Evolutionary conservation across 2,888 invertebrate genomes (phyloP).

Genomic region (Eupithecia vulgata): DNA sequence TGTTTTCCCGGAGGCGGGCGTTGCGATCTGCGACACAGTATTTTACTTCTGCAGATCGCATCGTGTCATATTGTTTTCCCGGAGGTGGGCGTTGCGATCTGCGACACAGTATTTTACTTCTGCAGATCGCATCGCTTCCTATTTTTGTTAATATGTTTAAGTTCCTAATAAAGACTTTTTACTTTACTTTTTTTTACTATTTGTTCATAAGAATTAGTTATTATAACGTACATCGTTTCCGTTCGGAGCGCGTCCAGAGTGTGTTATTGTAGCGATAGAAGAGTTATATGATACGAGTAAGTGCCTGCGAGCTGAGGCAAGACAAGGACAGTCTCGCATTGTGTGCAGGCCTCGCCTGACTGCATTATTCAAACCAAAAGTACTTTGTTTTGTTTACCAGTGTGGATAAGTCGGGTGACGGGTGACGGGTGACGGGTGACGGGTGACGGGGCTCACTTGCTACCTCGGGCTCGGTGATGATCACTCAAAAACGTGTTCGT

Average conservation of each 20-base stretch:
- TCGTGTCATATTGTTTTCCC: too few relatives aligned
- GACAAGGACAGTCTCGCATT: slow-evolving; percentile 80
- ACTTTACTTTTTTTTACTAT: too few relatives aligned
- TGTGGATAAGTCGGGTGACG: slow-evolving; percentile 73
- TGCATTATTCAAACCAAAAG: slow-evolving; percentile 80
- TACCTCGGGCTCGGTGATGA: slow-evolving; percentile 58
- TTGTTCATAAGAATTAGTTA: slow-evolving; percentile 44
- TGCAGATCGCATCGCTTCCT: too few relatives aligned
- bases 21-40: too few relatives aligned
- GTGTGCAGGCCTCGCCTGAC: slow-evolving; percentile 78
- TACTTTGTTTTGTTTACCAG: slow-evolving; percentile 73
- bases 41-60: too few relatives aligned
- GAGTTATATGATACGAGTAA: slow-evolving; percentile 75
- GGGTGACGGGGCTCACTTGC: slow-evolving; percentile 62
- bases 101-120: too few relatives aligned
- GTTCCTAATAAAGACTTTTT: too few relatives aligned
- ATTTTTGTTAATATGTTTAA: too few relatives aligned
- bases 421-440: too few relatives aligned
- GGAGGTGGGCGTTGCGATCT: too few relatives aligned
- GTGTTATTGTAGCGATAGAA: slow-evolving; percentile 61
- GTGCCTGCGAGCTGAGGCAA: slow-evolving; percentile 52
- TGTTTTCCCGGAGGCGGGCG: too few relatives aligned
- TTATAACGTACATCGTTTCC: slow-evolving; percentile 55
- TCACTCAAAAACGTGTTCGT: slow-evolving; percentile 60
- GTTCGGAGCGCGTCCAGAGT: slow-evolving; percentile 65